These are phyloP conservation scores for Carcinoscorpius rotundicauda DNA, from an alignment of 1,140 invertebrate species.

Conservation along the genomic window DNA sequence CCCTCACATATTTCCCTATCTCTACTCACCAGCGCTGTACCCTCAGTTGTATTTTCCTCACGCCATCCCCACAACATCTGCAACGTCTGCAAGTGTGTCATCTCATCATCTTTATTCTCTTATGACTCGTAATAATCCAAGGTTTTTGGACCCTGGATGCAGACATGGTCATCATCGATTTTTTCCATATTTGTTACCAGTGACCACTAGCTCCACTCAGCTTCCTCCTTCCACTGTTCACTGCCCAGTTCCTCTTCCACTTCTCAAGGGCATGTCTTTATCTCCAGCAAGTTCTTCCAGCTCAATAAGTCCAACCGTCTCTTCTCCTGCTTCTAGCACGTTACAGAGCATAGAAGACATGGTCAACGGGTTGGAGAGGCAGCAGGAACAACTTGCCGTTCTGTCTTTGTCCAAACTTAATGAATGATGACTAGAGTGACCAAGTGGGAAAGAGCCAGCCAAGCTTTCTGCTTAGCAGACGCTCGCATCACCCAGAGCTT, in stretches of 20 bases:
- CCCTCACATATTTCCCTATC: slow-evolving; percentile 13
- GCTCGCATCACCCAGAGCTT: too few relatives aligned
- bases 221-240: too few relatives aligned
- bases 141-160: not conserved
- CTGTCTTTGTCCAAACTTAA: not conserved
- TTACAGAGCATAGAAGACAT: slow-evolving; percentile 92
- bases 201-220: slow-evolving; percentile 6
- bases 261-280: slow-evolving; percentile 10
- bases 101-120: slow-evolving; percentile 1
- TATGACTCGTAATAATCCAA: slow-evolving; percentile 2
- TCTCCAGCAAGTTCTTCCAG: slow-evolving; percentile 16
- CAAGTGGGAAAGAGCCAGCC: too few relatives aligned
- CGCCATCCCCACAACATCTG: not conserved
- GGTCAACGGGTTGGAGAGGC: slow-evolving; percentile 75
- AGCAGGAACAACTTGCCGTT: slow-evolving; percentile 22
- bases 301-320: not conserved
- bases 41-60: slow-evolving; percentile 8
- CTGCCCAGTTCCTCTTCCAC: slow-evolving; percentile 4
- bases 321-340: slow-evolving; percentile 40
- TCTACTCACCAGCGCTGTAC: slow-evolving; percentile 15
- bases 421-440: too few relatives aligned
- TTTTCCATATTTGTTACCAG: slow-evolving; percentile 6
- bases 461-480: too few relatives aligned
- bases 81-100: slow-evolving; percentile 8
- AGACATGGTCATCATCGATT: slow-evolving; percentile 4